Base-by-base conservation (phyloP, 2,888 invertebrate genomes). In the Thymelicus lineola region DNA sequence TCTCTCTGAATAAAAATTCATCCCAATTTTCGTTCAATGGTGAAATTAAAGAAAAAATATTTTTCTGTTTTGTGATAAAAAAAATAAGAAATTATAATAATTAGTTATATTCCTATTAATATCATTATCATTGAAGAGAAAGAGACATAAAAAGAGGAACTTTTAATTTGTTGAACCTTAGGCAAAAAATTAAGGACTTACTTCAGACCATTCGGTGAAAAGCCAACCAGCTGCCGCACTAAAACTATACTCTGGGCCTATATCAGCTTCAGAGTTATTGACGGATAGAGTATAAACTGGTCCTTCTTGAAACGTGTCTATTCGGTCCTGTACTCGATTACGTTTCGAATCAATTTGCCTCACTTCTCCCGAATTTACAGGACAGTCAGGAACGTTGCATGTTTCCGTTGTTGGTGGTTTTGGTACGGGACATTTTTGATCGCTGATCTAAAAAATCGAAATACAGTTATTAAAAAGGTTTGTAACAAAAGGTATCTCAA, bases 141-240 rank as follows among this genome's bases (percentile, higher is more conserved):
- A 28, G 28, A 28, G 5, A 28, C 3, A 28, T 28, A 9, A 6
- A 38, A 5, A 38, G 38, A 38, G 38, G 28, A 28, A 28, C 3
- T 5, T 28, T 28, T 28, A 5, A 28, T 28, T 28, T 38, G 1
- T 38, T 38, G 9, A 48, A 48, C 4, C 48, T 15, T 15, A 48
- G 7, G 10, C 15, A 15, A 48, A 15, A 7, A 50, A 50, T 6
- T n/a, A 15, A 10, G 3, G 12, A 53, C 84, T 76, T 80, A 95
- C 95, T 88, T 95, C 93, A 10, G 94, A 93, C 95, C 95, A 95
- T 14, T 94, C 94, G 0, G 95, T 94, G 70, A 89, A 94, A 62
- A 95, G 92, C 95, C 95, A 95, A 46, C 94, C 90, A 57, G 86
- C 86, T 10, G 87, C 83, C 50, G 86, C 82, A 76, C 85, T 88